Conservation (phyloP, 2,113 vertebrate species). For the Corythoichthys intestinalis region DNA sequence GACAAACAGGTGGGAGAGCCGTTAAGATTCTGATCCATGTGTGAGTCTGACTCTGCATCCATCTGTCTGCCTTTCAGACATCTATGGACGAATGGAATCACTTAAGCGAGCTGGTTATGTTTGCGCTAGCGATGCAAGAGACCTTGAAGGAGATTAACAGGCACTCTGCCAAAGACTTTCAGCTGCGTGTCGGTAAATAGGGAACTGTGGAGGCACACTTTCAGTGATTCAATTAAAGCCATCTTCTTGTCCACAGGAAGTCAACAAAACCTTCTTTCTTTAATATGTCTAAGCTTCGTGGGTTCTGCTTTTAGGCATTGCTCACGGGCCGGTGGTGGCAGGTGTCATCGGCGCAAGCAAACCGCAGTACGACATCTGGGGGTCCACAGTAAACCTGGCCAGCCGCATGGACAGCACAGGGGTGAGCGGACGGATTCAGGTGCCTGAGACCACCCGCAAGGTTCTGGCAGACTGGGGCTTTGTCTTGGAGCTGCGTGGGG, state of each 20-base stretch:
- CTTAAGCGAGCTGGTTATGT: slow-evolving; percentile 89
- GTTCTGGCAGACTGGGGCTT: slow-evolving; percentile 91
- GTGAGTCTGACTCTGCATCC: not conserved
- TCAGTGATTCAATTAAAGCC: not conserved
- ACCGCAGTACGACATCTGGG: slow-evolving; percentile 93
- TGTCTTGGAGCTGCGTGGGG: slow-evolving; percentile 88
- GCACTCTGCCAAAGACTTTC: slow-evolving; percentile 85
- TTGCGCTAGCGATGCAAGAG: slow-evolving; percentile 90
- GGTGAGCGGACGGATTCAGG: slow-evolving; percentile 87
- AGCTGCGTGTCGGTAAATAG: slow-evolving; percentile 87
- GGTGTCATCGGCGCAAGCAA: slow-evolving; percentile 90
- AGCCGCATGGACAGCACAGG: slow-evolving; percentile 96
- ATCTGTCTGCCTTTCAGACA: slow-evolving; percentile 56
- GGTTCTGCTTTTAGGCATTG: slow-evolving; percentile 75
- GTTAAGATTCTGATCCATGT: not conserved
- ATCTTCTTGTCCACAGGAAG: not conserved
- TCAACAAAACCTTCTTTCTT: not conserved
- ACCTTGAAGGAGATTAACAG: slow-evolving; percentile 92
- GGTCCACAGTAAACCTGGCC: slow-evolving; percentile 88
- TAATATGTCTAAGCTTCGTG: not conserved
- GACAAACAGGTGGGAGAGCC: slow-evolving; percentile 80
- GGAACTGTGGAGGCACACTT: not conserved
- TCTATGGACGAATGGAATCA: slow-evolving; percentile 89
- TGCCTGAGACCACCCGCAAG: slow-evolving; percentile 86
- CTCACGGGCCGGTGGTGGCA: slow-evolving; percentile 88